Evolutionary conservation across 2,888 invertebrate genomes (phyloP).

Genomic region (Ichneumoninae sp.): DNA sequence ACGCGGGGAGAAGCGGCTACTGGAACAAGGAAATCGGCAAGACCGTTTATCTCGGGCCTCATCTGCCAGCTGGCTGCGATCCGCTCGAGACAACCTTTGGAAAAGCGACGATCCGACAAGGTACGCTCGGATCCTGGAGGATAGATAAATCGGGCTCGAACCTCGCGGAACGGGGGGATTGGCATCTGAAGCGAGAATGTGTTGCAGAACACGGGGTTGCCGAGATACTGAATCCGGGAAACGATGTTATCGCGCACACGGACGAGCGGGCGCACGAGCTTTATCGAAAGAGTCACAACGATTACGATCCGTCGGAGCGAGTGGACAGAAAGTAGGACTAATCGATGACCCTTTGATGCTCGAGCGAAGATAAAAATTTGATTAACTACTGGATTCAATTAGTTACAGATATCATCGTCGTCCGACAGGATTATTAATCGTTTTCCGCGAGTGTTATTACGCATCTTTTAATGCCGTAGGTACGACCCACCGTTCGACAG

Average conservation of each 20-base stretch:
- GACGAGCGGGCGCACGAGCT: conserved; percentile 84
- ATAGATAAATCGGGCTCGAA: conserved; percentile 17
- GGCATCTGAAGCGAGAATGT: conserved; percentile 31
- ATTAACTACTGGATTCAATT: neutral
- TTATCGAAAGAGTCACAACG: conserved; percentile 85
- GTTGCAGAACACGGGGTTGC: conserved; percentile 77
- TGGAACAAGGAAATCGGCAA: conserved; percentile 85
- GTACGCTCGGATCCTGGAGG: conserved; percentile 20
- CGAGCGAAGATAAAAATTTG: neutral
- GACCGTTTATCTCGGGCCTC: conserved; percentile 83
- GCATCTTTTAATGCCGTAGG: conserved; percentile 61
- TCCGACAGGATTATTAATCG: neutral
- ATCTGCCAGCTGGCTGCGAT: conserved; percentile 84
- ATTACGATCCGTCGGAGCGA: conserved; percentile 84
- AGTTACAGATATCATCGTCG: neutral
- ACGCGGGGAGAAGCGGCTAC: conserved; percentile 85
- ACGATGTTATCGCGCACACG: conserved; percentile 81
- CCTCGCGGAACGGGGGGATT: conserved; percentile 1
- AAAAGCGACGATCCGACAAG: conserved; percentile 66
- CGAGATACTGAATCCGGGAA: conserved; percentile 84
- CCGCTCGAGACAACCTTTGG: conserved; percentile 83
- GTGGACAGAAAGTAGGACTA: conserved; percentile 81
- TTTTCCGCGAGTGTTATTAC: neutral
- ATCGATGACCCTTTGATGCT: neutral
- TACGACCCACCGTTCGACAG: conserved; percentile 70